phyloP scores from a whole-genome alignment of 2,113 vertebrate species.

The Plecturocebus donacophilus region DNA sequence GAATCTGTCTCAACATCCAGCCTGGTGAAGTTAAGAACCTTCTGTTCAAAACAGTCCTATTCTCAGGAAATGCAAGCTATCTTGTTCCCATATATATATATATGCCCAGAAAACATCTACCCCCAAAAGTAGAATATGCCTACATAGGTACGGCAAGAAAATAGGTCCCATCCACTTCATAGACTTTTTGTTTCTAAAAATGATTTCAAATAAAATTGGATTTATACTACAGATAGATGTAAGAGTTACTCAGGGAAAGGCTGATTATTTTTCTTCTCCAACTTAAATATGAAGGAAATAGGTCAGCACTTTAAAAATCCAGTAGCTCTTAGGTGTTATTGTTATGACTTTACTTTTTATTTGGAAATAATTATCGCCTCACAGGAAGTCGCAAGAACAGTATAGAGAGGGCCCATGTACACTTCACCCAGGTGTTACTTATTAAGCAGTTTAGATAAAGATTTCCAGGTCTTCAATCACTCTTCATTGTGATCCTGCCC shows the following conservation, averaged over 20 bases:
- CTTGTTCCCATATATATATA: neutral
- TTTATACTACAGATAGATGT: neutral
- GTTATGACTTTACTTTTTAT: neutral
- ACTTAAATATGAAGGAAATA: neutral
- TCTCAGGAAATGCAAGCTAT: neutral
- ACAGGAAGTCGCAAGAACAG: neutral
- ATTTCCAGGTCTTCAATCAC: neutral
- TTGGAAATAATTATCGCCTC: neutral
- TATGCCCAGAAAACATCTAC: neutral
- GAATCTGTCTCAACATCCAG: neutral
- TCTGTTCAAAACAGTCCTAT: neutral
- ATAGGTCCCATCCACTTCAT: neutral
- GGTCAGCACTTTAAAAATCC: neutral
- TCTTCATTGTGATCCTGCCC: neutral
- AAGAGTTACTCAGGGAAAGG: neutral
- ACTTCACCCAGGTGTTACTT: neutral
- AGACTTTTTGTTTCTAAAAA: neutral
- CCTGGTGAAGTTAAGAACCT: neutral
- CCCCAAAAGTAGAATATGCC: neutral
- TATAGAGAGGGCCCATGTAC: neutral
- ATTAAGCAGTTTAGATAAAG: neutral
- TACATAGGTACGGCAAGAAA: neutral
- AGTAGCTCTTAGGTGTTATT: neutral
- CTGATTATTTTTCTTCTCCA: neutral
- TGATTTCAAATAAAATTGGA: neutral